Conservation (phyloP, 2,113 vertebrate genomes). For the Centrocercus urophasianus region DNA sequence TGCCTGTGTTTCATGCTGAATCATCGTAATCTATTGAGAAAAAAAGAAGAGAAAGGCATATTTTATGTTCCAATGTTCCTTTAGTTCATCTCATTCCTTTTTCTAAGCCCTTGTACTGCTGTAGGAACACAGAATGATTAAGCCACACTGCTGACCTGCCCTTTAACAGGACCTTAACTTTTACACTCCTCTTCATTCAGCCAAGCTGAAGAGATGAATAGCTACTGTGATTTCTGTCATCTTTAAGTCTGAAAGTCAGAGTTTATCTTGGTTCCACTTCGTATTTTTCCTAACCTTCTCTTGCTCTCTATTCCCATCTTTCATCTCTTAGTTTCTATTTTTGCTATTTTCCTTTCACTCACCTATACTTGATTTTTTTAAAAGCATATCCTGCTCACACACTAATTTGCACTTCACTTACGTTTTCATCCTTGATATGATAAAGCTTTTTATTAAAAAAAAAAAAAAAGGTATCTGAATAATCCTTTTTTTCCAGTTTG, state of each 20-base stretch:
- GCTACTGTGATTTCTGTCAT: conserved; percentile 28
- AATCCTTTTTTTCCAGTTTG: not conserved
- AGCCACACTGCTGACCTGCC: conserved; percentile 58
- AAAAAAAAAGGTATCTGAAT: not conserved
- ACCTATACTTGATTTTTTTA: not conserved
- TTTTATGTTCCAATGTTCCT: conserved; percentile 19
- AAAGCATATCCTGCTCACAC: not conserved
- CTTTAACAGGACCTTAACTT: conserved; percentile 47
- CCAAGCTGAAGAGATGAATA: conserved; percentile 33
- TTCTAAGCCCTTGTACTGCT: conserved; percentile 36
- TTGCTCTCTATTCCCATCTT: not conserved
- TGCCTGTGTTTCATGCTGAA: conserved; percentile 5
- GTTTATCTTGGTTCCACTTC: conserved; percentile 37
- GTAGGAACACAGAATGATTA: conserved; percentile 13
- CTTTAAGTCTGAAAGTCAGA: conserved; percentile 41
- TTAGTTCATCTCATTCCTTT: conserved; percentile 9
- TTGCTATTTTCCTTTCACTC: not conserved
- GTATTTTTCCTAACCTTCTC: conserved; percentile 17
- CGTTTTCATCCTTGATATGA: not conserved
- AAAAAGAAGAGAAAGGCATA: not conserved
- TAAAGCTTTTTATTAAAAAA: not conserved
- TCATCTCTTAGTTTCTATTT: not conserved
- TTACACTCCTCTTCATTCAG: conserved; percentile 50
- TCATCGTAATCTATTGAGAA: conserved; percentile 18
- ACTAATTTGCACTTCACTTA: not conserved